Conservation (phyloP, 2,797 vertebrate genomes). For the Chiloscyllium punctatum region DNA sequence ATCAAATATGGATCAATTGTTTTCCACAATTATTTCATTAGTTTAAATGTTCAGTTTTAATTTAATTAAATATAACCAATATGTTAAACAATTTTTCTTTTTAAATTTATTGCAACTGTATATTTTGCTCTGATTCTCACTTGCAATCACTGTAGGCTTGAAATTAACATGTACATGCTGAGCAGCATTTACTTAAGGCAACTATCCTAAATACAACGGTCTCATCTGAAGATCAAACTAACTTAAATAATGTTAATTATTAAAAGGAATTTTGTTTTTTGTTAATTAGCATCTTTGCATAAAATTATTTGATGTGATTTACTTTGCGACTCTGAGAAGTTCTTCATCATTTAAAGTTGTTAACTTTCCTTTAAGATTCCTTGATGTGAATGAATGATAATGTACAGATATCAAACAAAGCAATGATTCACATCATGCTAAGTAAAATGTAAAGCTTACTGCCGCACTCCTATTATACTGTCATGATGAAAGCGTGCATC, state of each 20-base stretch:
- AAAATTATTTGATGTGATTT: background rate
- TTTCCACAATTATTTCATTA: background rate
- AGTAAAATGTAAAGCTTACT: background rate
- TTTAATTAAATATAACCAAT: background rate
- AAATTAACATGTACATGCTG: background rate
- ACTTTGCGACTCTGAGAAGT: background rate
- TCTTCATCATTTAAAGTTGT: background rate
- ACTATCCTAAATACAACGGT: background rate
- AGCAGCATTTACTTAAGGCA: background rate
- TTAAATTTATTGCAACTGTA: background rate
- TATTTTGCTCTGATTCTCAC: background rate
- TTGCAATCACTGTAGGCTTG: background rate
- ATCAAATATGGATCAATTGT: background rate
- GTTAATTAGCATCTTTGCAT: background rate
- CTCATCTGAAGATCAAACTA: background rate
- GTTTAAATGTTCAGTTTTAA: background rate
- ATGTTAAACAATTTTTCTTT: background rate
- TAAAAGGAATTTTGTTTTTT: background rate
- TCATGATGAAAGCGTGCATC: background rate
- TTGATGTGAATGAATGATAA: background rate
- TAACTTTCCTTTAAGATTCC: background rate
- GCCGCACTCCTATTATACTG: background rate
- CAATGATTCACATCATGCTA: background rate
- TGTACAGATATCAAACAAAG: background rate
- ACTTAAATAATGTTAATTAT: background rate